Base-by-base conservation (phyloP, 1,140 invertebrate species). In the Drosophila kepulauana region DNA sequence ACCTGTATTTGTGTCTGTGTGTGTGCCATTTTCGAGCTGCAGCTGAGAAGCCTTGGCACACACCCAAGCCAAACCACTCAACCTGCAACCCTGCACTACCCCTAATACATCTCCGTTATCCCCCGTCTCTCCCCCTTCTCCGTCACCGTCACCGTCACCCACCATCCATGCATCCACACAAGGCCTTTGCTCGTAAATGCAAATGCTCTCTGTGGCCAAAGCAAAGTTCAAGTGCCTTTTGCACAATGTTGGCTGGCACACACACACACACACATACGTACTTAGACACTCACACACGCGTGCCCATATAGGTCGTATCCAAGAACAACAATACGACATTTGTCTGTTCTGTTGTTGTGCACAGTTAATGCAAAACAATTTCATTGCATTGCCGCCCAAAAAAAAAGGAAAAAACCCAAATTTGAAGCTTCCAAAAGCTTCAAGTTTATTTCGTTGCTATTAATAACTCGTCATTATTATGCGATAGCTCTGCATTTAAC, bases 161-260 rank as follows among this genome's bases (percentile, higher is more conserved):
- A 46, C 45, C 58, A 20, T 13, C 63, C 52, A 49, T 16, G 7
- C 30, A 51, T 38, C 33, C 59, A 46, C 28, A 63, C 77, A 79
- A 82, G 82, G 84, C 84, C 35, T 38, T 52, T 13, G 51, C 81
- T 78, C 74, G 48, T 64, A 73, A 84, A 84, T 88, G 84, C 84
- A 88, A 87, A 75, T 65, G 67, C 59, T 68, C 54, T 57, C 35
- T 66, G n/a, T 58, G 70, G 70, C 70, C 56, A 59, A 66, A 52
- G 52, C 67, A 75, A 76, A 87, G 84, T 88, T 87, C 84, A 88
- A 88, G 84, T 88, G 84, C 77, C 84, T 88, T 88, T 87, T 54
- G 38, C 41, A 74, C 35, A 73, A 57, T 45, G 38, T 62, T 45
- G 30, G 35, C 3, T 45, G 38, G 3, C 38, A 43, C 11, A 41